Evolutionary conservation across 2,888 invertebrate species (phyloP).

Genomic region (Drosophila kuntzei): DNA sequence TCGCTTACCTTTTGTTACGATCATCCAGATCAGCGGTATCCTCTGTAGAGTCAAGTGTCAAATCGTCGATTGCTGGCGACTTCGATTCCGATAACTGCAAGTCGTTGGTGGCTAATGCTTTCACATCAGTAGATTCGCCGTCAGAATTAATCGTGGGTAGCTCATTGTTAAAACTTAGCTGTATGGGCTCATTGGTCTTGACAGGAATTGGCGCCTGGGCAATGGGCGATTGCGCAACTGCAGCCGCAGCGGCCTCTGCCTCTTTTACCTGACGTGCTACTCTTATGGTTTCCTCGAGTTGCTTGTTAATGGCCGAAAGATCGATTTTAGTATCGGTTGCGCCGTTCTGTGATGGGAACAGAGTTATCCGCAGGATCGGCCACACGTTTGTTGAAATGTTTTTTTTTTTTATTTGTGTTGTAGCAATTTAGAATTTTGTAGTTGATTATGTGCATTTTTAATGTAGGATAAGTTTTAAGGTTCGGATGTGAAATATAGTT

Average conservation of each 20-base stretch:
- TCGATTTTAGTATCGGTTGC: slow-evolving; percentile 85
- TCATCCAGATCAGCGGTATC: slow-evolving; percentile 91
- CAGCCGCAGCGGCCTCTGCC: slow-evolving; percentile 82
- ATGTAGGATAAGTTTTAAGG: slow-evolving; percentile 12
- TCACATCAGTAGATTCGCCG: slow-evolving; percentile 76
- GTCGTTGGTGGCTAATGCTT: slow-evolving; percentile 74
- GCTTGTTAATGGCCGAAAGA: slow-evolving; percentile 85
- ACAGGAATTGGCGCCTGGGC: slow-evolving; percentile 70
- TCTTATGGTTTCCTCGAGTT: slow-evolving; percentile 85
- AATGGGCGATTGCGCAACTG: slow-evolving; percentile 57
- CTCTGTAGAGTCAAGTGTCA: slow-evolving; percentile 90
- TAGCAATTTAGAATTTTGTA: slow-evolving; percentile 65
- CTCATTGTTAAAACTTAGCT: slow-evolving; percentile 84
- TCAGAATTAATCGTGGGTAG: slow-evolving; percentile 54
- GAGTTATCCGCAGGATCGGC: slow-evolving; percentile 19
- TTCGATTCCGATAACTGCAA: slow-evolving; percentile 88
- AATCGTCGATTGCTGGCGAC: slow-evolving; percentile 89
- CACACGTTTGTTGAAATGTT: slow-evolving; percentile 26
- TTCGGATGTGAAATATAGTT: slow-evolving; percentile 8
- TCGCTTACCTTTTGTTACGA: slow-evolving; percentile 90
- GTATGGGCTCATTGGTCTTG: slow-evolving; percentile 76
- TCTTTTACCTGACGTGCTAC: slow-evolving; percentile 85
- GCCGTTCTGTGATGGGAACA: slow-evolving; percentile 73
- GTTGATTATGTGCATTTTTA: slow-evolving; percentile 63
- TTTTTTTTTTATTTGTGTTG: slow-evolving; percentile 28